Evolutionary conservation across 2,888 invertebrate species (phyloP), one percentile per base, ranked within the genome.

Genomic region (Drosophila engyochracea): DNA sequence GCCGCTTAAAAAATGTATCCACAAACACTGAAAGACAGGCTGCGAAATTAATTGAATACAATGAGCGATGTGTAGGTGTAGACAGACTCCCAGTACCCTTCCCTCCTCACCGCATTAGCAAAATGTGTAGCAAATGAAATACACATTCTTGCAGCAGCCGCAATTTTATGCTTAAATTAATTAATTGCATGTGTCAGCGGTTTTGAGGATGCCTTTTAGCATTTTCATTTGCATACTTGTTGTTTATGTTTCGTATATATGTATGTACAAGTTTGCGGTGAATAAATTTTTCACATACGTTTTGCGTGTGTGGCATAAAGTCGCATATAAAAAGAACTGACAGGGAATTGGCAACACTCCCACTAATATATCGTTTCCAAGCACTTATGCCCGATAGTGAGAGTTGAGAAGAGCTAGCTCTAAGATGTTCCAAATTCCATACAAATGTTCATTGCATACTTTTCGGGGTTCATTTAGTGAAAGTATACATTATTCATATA

Each of bases 151-250:
- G 74, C 74, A 68, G 55, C 68, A 44, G 35, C 41, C 71, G 77
- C 86, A 83, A 61, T 81, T 88, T 79, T 64, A 76, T 81, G 77
- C 76, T 74, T 62, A 75, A 87, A 82, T 89, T 87, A 86, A 86
- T 91, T 91, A 86, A 86, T 83, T 84, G 90, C 77, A 76, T 87
- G 79, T 86, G 90, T 89, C 86, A 89, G 86, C 85, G 84, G 85
- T 89, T 86, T 80, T 57, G 52, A 55, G 67, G 49, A 63, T 59
- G 64, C 70, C 61, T 74, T 85, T 75, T 77, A 72, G 53, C 65
- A 65, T 70, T 75, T 77, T 72, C 73, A 79, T 81, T 76, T 77
- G 65, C 76, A 72, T 83, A 68, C 76, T 61, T 71, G 69, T 63
- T 70, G 66, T 68, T 66, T 58, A 68, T 76, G 63, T 61, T 62